Percentiles rank a stretch among this genome's conserved stretches.
Conservation (phyloP, 64 coral and sea anemone genomes). For the Pocillopora damicornis region DNA sequence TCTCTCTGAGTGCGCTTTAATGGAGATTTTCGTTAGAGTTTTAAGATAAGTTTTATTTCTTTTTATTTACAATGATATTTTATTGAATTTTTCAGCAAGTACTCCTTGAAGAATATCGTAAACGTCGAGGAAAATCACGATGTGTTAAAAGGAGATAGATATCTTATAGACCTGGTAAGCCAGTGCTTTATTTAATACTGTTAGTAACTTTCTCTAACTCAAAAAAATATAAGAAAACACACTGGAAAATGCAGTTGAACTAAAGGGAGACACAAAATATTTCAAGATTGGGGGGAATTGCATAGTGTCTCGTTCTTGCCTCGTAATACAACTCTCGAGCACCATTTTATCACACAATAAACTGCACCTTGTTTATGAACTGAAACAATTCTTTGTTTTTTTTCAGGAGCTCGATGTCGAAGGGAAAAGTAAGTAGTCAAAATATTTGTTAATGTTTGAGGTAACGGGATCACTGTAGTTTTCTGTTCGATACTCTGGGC, state of each 20-base stretch:
- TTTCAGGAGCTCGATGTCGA: slow-evolving; percentile 65
- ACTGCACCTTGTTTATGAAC: not conserved
- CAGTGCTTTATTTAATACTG: not conserved
- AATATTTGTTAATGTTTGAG: not conserved
- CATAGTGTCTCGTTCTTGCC: too few relatives aligned
- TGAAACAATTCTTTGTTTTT: not conserved
- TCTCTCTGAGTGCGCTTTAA: not conserved
- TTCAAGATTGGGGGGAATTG: too few relatives aligned
- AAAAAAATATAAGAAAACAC: too few relatives aligned
- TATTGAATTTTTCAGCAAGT: slow-evolving; percentile 45
- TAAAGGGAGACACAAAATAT: too few relatives aligned
- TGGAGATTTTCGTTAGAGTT: not conserved
- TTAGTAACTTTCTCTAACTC: too few relatives aligned
- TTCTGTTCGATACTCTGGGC: too few relatives aligned
- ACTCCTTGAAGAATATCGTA: slow-evolving; percentile 62
- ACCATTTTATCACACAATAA: too few relatives aligned
- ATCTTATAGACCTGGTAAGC: slow-evolving; percentile 91
- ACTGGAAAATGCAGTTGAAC: too few relatives aligned
- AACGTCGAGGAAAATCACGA: slow-evolving; percentile 98
- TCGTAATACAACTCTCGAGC: too few relatives aligned
- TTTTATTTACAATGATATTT: too few relatives aligned
- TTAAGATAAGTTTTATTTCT: too few relatives aligned
- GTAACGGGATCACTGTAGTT: too few relatives aligned
- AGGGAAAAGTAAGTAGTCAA: slow-evolving; percentile 31
- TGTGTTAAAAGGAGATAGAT: slow-evolving; percentile 88